Evolutionary conservation across 2,113 vertebrate species (phyloP).

Genomic region (Triplophysa rosa): DNA sequence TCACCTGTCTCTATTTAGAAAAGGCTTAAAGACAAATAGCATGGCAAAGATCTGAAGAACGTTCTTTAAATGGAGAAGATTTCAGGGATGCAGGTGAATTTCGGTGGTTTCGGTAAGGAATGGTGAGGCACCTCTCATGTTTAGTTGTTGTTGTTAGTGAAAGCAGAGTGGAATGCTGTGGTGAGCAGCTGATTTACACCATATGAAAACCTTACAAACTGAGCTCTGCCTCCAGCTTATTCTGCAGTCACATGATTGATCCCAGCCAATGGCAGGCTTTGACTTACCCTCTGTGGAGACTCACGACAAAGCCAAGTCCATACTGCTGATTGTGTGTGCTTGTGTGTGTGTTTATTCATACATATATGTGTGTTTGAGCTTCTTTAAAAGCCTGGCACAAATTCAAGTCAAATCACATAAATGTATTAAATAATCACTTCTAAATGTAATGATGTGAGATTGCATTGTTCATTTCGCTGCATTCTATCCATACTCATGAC

Average conservation of each 20-base stretch:
- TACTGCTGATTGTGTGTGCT: slow-evolving; percentile 30
- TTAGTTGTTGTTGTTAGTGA: slow-evolving; percentile 43
- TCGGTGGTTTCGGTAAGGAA: slow-evolving; percentile 12
- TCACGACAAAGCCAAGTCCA: slow-evolving; percentile 47
- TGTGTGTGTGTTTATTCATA: slow-evolving; percentile 4
- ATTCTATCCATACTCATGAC: not conserved
- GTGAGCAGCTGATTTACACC: slow-evolving; percentile 60
- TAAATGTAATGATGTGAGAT: not conserved
- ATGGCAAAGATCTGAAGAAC: not conserved
- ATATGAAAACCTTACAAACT: slow-evolving; percentile 57
- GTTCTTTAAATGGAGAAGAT: not conserved
- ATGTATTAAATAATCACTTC: not conserved
- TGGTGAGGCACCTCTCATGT: slow-evolving; percentile 3
- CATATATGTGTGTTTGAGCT: not conserved
- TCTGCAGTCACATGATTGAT: slow-evolving; percentile 53
- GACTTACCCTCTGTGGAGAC: slow-evolving; percentile 39
- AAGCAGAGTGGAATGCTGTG: slow-evolving; percentile 57
- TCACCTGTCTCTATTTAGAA: not conserved
- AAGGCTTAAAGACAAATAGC: too few species aligned
- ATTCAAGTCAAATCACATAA: not conserved
- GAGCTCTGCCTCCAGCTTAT: slow-evolving; percentile 52
- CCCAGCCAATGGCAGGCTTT: slow-evolving; percentile 53
- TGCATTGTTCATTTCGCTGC: slow-evolving; percentile 6
- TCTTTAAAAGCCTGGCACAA: not conserved
- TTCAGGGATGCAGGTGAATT: not conserved